These are phyloP conservation scores for Holotrichia oblita DNA, from an alignment of 1,140 invertebrate genomes.

Conservation along the genomic window DNA sequence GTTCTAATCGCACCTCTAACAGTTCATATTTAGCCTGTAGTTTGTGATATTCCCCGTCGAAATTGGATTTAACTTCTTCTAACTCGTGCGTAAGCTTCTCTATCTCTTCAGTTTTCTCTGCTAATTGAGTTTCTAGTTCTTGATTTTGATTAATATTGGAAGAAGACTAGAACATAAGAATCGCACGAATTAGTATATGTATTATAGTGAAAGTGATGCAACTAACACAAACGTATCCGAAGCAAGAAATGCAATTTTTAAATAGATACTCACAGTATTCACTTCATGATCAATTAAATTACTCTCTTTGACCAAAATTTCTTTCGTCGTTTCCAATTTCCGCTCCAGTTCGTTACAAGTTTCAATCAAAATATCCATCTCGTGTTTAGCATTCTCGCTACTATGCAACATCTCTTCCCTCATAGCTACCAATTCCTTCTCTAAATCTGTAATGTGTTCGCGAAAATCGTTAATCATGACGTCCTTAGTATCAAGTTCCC, in stretches of 20 bases:
- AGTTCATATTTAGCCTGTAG: not conserved
- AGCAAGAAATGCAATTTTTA: no score
- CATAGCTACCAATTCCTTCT: not conserved
- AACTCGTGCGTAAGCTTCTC: not conserved
- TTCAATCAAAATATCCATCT: not conserved
- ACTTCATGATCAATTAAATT: not conserved
- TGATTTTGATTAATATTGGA: not conserved
- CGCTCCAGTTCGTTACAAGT: not conserved
- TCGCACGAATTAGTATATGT: not conserved
- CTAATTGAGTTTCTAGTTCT: not conserved
- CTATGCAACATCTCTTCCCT: not conserved
- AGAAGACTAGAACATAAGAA: not conserved
- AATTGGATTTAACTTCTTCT: not conserved
- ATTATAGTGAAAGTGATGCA: no score
- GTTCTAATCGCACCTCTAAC: not conserved
- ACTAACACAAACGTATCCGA: no score
- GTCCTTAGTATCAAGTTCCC: slow-evolving; percentile 5
- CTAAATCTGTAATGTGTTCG: not conserved
- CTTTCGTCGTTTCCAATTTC: not conserved
- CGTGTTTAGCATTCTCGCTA: not conserved
- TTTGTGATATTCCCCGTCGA: not conserved
- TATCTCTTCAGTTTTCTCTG: not conserved
- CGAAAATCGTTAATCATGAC: not conserved
- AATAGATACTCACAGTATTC: not conserved
- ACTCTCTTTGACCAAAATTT: not conserved